These are phyloP conservation scores for Amblyopsis rosae DNA, from an alignment of 2,113 vertebrate genomes.

Conservation along the genomic window DNA sequence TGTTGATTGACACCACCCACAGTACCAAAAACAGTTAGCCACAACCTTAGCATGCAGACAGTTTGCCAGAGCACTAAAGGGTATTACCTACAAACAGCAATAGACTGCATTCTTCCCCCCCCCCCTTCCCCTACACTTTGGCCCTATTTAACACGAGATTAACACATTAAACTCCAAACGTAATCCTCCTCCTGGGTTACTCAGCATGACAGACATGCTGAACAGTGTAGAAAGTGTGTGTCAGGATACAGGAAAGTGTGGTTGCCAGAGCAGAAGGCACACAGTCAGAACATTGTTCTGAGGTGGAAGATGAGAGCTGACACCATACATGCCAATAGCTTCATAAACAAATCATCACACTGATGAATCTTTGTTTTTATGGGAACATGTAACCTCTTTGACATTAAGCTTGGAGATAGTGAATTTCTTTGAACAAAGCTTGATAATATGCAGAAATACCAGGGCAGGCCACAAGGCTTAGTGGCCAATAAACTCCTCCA, in stretches of 20 bases:
- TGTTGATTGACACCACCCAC: slow-evolving; percentile 18
- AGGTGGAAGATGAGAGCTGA: slow-evolving; percentile 60
- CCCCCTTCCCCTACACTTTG: slow-evolving; percentile 62
- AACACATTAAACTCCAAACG: slow-evolving; percentile 82
- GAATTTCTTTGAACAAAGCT: slow-evolving; percentile 5
- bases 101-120: slow-evolving; percentile 67
- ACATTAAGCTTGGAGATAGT: not conserved
- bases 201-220: slow-evolving; percentile 78
- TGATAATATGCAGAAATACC: slow-evolving; percentile 35
- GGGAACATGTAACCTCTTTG: not conserved
- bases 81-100: slow-evolving; percentile 71
- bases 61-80: slow-evolving; percentile 59
- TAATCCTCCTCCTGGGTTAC: slow-evolving; percentile 79
- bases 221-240: slow-evolving; percentile 82
- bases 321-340: slow-evolving; percentile 9
- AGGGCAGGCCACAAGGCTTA: slow-evolving; percentile 27
- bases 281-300: slow-evolving; percentile 72
- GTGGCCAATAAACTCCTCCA: slow-evolving; percentile 37
- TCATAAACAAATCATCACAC: slow-evolving; percentile 6
- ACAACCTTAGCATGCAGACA: slow-evolving; percentile 48
- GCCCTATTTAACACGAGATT: slow-evolving; percentile 80
- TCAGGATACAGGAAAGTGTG: slow-evolving; percentile 64
- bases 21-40: slow-evolving; percentile 38
- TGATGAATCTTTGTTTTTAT: not conserved
- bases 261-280: slow-evolving; percentile 56